Base-by-base conservation (phyloP, 2,797 vertebrate species). In the Pitangus sulphuratus region DNA sequence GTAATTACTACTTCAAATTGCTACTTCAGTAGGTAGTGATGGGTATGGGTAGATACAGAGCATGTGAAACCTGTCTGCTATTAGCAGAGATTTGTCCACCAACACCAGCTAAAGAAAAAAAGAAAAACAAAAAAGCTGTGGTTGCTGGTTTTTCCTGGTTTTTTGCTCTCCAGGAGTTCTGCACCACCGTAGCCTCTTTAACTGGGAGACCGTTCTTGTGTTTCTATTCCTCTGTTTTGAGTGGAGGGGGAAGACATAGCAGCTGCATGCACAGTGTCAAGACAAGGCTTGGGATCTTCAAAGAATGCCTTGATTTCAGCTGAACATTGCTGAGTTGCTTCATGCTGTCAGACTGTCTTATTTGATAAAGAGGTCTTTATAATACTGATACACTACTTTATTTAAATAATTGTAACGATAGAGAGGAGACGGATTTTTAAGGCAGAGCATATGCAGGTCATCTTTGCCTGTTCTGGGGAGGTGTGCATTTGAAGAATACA, bases 91-190 rank as follows among this genome's bases (percentile, higher is more conserved):
- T 85, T 87, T 57, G 44, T 77, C 33, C 48, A 53, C 39, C 57
- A 91, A 19, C 15, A 62, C 15, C 31, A 86, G 33, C 37, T 9
- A 26, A 8, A 19, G 21, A 15, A 65, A 45, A 58, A 31, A 2
- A 3, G 0, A 50, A 17, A 1, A 1, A 5, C 4, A 4, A 14
- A 39, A 53, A 44, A 13, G 2, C 28, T 65, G 8, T 44, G 21
- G 8, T 44, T 86, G 30, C 61, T 84, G 2, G 71, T 89, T 66
- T 53, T 24, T 48, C 17, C 53, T 51, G 33, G 1, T 3, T 84
- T 95, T 79, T 79, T 65, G 18, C 9, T 69, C 25, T 65, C 48
- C 31, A 57, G 13, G 20, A 56, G 5, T 64, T 78, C 31, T 58
- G n/a, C 22, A 53, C n/a, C 42, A 17, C n/a, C 64, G n/a, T 18